phyloP scores from a whole-genome alignment of 1,140 invertebrate genomes.

The Chymomyza costata region DNA sequence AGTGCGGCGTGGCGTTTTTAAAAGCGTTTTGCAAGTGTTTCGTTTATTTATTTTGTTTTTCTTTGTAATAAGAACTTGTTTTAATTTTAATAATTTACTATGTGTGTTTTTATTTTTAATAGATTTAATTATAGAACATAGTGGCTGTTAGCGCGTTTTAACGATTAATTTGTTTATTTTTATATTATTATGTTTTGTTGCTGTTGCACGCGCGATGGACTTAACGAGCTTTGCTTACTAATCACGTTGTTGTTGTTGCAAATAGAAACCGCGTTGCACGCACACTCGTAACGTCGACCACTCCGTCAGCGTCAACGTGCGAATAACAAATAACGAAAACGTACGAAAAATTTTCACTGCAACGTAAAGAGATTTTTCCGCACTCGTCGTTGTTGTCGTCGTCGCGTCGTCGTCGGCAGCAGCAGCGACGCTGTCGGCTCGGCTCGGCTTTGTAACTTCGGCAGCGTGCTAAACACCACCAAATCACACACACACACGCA shows the following conservation, averaged over 20 bases:
- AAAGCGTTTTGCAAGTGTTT: constrained; percentile 4
- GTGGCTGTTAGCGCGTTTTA: constrained; percentile 33
- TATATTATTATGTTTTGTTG: constrained; percentile 17
- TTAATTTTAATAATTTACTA: constrained; percentile 17
- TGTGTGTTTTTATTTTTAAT: neutral
- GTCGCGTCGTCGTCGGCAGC: constrained; percentile 17
- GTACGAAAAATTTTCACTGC: constrained; percentile 67
- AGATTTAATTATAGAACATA: too few species aligned
- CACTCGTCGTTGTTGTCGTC: constrained; percentile 44
- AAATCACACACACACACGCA: constrained; percentile 19
- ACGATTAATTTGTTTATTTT: constrained; percentile 14
- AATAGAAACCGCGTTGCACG: constrained; percentile 17
- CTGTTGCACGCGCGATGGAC: constrained; percentile 40
- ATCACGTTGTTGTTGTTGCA: constrained; percentile 16
- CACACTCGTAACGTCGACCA: constrained; percentile 24
- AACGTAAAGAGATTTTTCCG: constrained; percentile 64
- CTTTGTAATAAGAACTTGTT: neutral
- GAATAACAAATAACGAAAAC: constrained; percentile 74
- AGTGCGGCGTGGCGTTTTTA: too few species aligned
- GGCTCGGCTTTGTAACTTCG: constrained; percentile 28
- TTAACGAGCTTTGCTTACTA: neutral
- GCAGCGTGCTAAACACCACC: constrained; percentile 34
- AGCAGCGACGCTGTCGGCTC: constrained; percentile 16
- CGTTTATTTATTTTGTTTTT: constrained; percentile 3
- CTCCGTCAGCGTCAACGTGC: constrained; percentile 62